Conservation (phyloP, 1,140 invertebrate genomes). For the Calycopis cecrops region DNA sequence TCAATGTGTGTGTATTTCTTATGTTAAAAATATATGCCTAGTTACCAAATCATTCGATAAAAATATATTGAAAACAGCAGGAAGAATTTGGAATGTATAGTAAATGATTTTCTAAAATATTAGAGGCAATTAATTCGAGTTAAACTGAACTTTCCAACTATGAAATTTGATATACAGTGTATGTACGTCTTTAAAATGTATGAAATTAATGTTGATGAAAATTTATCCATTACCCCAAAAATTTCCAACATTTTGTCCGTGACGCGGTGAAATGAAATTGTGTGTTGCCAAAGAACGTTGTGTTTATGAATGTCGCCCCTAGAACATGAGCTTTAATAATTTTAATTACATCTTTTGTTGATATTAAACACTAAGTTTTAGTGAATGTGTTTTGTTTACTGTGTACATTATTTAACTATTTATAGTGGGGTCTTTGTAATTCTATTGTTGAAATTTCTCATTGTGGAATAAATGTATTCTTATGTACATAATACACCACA, state of each 20-base stretch:
- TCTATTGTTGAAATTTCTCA: background rate
- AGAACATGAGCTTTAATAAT: slow-evolving; percentile 11
- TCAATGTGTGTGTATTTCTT: too few relatives aligned
- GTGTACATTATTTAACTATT: slow-evolving; percentile 1
- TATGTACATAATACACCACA: too few relatives aligned
- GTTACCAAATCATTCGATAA: too few relatives aligned
- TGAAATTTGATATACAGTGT: too few relatives aligned
- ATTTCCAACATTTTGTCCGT: slow-evolving; percentile 4
- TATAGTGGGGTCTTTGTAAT: background rate
- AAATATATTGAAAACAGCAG: too few relatives aligned
- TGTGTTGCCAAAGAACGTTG: slow-evolving; percentile 8
- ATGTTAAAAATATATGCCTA: too few relatives aligned
- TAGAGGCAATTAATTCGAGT: too few relatives aligned
- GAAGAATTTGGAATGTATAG: too few relatives aligned
- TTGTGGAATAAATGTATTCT: slow-evolving; percentile 1
- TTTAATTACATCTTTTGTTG: slow-evolving; percentile 9
- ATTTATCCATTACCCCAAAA: slow-evolving; percentile 10
- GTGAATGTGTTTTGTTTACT: slow-evolving; percentile 5
- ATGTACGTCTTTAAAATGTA: background rate
- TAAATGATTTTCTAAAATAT: too few relatives aligned
- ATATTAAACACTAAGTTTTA: background rate
- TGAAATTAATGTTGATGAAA: slow-evolving; percentile 6
- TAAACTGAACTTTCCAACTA: too few relatives aligned
- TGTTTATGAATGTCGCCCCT: slow-evolving; percentile 11
- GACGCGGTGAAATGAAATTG: slow-evolving; percentile 9